These are phyloP conservation scores for Ophioderma brevispina DNA, from an alignment of 35 echinoderm and acorn worm species.

Conservation along the genomic window DNA sequence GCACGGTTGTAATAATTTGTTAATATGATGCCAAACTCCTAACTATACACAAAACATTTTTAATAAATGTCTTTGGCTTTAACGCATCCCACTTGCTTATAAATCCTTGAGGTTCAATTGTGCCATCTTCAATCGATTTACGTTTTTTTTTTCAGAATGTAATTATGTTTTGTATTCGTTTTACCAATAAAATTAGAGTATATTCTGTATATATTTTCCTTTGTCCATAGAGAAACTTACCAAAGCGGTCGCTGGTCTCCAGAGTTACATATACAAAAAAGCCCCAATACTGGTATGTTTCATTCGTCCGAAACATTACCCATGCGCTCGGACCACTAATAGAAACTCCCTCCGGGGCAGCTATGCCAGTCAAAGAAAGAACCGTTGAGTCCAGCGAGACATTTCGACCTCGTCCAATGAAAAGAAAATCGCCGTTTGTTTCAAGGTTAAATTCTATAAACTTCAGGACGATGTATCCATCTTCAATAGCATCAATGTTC, in stretches of 20 bases:
- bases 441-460: not conserved
- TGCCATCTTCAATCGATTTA: too few species aligned
- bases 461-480: not conserved
- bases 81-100: too few species aligned
- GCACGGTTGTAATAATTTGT: too few species aligned
- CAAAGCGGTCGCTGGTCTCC: not conserved
- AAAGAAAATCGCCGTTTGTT: not conserved
- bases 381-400: not conserved
- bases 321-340: not conserved
- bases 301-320: not conserved
- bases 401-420: not conserved
- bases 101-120: too few species aligned
- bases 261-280: not conserved
- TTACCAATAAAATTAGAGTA: too few species aligned
- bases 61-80: too few species aligned
- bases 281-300: not conserved
- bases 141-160: too few species aligned
- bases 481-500: not conserved
- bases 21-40: too few species aligned
- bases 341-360: not conserved
- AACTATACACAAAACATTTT: too few species aligned
- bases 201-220: too few species aligned
- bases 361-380: not conserved
- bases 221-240: not conserved
- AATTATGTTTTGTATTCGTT: too few species aligned